Evolutionary conservation across 2,797 vertebrate genomes (phyloP), one percentile per base, ranked within the genome.

Genomic region (Epinephelus awoara): DNA sequence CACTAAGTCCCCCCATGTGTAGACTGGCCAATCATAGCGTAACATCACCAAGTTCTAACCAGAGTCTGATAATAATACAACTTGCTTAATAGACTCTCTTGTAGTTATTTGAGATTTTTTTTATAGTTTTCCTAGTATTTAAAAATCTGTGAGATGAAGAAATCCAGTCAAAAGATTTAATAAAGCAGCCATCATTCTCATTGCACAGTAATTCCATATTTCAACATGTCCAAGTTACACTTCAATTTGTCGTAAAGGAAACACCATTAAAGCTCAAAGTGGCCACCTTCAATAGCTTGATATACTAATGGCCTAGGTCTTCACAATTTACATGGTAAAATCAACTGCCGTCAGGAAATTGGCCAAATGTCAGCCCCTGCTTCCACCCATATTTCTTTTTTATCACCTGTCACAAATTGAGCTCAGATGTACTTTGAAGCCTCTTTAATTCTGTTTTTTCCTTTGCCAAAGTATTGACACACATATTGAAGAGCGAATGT

Each of bases 401-500:
- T n/a, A 49, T 67, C 61, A 47, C 65, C 42, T n/a, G 3, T 63
- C 57, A 68, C 75, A 46, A 61, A 76, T 58, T 17, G 27, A 82
- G 51, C 71, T 68, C 15, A 18, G 58, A 84, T 56, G 44, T 23
- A 46, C 56, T 78, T 75, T 49, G 18, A 72, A 21, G 13, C 5
- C 46, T 58, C 47, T 72, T 72, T 57, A 72, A 70, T 54, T 65
- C 54, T 9, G 21, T 47, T 80, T 84, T 88, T 72, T 83, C 58
- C 79, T 82, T 77, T 83, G 81, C 81, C 83, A 83, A 79, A 80
- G 64, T 83, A 77, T 85, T 71, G 85, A 85, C 80, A 73, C 64
- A 58, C n/a, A 17, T 64, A 5, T 49, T 9, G 51, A 55, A 55
- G 61, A 74, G 61, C 3, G 2, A 56, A 52, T 2, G 40, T 15